Percentiles rank a stretch among this genome's conserved stretches.
Evolutionary conservation across 2,113 vertebrate genomes (phyloP).

Genomic region (Ptilorrhoa leucosticta): DNA sequence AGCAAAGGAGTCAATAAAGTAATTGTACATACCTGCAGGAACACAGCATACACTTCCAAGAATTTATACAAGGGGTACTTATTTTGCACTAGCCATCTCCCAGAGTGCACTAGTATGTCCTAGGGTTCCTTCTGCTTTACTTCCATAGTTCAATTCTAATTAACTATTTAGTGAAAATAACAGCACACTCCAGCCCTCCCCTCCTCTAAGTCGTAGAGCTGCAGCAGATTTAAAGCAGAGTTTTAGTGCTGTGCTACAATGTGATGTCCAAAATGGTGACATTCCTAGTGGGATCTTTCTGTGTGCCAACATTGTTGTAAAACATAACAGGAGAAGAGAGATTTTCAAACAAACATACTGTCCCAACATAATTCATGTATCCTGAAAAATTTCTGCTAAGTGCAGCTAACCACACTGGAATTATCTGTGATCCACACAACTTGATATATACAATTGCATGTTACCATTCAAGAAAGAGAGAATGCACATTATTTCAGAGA

Average conservation of each 20-base stretch:
- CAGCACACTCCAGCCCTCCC: not conserved
- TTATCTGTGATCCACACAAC: not conserved
- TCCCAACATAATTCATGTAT: not conserved
- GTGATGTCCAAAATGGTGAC: fast-evolving
- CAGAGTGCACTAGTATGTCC: not conserved
- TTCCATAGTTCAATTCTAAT: not conserved
- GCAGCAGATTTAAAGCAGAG: not conserved
- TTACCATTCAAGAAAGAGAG: not conserved
- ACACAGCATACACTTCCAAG: not conserved
- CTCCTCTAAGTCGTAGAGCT: not conserved
- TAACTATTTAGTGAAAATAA: not conserved
- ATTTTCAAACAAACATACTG: not conserved
- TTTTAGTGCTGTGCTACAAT: not conserved
- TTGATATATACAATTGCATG: not conserved
- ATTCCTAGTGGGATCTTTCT: not conserved
- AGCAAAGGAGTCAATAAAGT: not conserved
- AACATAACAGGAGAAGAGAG: not conserved
- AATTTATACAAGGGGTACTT: not conserved
- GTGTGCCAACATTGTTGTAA: not conserved
- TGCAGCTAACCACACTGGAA: not conserved
- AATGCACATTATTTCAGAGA: not conserved
- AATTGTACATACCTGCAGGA: not conserved
- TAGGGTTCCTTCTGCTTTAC: not conserved
- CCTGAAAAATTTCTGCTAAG: not conserved
- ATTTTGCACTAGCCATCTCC: not conserved